Conservation (phyloP, 2,888 invertebrate species). For the Nomada goodeniana region DNA sequence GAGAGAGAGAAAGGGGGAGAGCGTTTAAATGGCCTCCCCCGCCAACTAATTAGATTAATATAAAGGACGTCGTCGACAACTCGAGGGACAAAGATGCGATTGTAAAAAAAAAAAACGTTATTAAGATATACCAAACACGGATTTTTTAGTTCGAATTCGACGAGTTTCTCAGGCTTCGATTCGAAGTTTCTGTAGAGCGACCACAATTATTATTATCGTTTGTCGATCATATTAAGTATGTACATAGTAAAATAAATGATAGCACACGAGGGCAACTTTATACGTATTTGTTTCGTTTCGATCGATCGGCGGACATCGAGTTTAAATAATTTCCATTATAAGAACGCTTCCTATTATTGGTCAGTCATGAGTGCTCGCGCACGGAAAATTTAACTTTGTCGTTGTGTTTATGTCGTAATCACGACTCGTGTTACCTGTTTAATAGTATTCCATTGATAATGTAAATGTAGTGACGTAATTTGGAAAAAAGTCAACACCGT, state of each 20-base stretch:
- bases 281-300: not conserved
- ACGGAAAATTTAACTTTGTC: conserved; percentile 3
- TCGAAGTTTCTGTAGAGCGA: conserved; percentile 4
- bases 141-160: conserved; percentile 38
- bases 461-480: not conserved
- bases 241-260: conserved; percentile 6
- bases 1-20: conserved; percentile 22
- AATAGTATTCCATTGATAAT: not conserved
- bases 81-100: conserved; percentile 36
- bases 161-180: conserved; percentile 10
- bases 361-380: not conserved
- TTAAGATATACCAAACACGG: conserved; percentile 32
- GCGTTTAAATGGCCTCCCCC: conserved; percentile 31
- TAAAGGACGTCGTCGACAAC: conserved; percentile 33
- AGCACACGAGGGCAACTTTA: not conserved
- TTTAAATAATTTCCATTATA: not conserved
- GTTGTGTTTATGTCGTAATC: conserved; percentile 4
- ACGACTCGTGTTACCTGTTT: not conserved
- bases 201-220: conserved; percentile 19
- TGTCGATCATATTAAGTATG: conserved; percentile 5
- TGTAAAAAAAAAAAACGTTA: not conserved
- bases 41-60: conserved; percentile 48
- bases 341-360: not conserved
- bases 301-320: not conserved
- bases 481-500: not conserved